Base-by-base conservation (phyloP, 2,113 vertebrate species). In the Ondatra zibethicus region DNA sequence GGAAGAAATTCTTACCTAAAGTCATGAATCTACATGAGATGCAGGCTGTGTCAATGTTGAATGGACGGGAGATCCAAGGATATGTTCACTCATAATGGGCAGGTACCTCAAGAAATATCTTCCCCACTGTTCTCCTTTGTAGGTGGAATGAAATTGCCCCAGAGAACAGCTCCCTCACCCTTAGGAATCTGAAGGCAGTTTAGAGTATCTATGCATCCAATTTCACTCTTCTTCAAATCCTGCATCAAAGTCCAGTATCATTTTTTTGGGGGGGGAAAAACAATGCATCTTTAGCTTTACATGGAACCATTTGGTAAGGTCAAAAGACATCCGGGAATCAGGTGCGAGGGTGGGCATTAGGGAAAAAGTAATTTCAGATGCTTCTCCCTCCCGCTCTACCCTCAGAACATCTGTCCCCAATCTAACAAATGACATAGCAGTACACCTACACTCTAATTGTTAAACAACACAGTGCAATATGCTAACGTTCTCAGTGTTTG, bases 331-430 rank as follows among this genome's bases (percentile, higher is more conserved):
- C 39, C 42, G 21, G 47, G 23, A 77, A 78, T 84, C 63, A 91
- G 94, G 86, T n/a, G 21, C 10, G 0, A 63, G 36, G 73, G 89
- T 29, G 45, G 47, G 68, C 33, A 91, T 94, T 31, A 17, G 93
- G 66, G 61, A 52, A 65, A 94, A 86, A 72, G 52, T 65, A 25
- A 50, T 78, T 93, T 65, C 78, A 45, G 86, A 86, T 66, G 55
- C 3, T 47, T 86, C 12, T 82, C 66, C 61, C 50, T 58, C 47
- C 31, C 45, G 42, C 27, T 76, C 93, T 94, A 42, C 88, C 33
- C 50, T 91, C 73, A 47, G 86, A 82, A 88, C 96, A 96, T 96
- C 94, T 96, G 94, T 78, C 58, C 39, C 45, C 33, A 66, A 39
- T 68, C 73, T 73, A 63, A 31, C 42, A 93, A 50, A 84, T 23